Conservation (phyloP, 2,113 vertebrate species). For the Hyaena hyaena region DNA sequence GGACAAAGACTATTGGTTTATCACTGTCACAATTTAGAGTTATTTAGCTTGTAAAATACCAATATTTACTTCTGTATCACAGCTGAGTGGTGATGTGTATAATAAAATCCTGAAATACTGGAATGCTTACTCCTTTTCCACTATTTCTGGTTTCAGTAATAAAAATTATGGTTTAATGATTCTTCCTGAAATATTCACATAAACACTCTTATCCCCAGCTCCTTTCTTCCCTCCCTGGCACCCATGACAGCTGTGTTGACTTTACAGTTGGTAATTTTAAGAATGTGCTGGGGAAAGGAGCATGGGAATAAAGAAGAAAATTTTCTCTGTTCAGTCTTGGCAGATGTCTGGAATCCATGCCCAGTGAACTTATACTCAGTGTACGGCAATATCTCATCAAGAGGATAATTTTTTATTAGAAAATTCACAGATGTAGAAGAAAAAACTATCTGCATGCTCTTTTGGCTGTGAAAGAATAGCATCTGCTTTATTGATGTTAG, state of each 20-base stretch:
- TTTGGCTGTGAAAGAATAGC: neutral
- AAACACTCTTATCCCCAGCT: neutral
- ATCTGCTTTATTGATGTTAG: neutral
- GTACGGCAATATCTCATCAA: neutral
- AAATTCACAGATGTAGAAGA: neutral
- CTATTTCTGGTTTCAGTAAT: conserved; percentile 4
- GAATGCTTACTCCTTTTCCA: neutral
- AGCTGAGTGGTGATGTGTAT: neutral
- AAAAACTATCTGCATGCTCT: neutral
- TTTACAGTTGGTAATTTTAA: neutral
- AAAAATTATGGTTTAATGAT: neutral
- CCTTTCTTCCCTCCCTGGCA: neutral
- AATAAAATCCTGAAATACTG: neutral
- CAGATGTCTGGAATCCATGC: neutral
- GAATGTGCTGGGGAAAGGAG: neutral
- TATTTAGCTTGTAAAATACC: neutral
- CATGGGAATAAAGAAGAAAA: neutral
- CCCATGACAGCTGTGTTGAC: neutral
- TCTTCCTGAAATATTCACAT: neutral
- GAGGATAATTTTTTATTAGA: neutral
- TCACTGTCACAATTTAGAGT: neutral
- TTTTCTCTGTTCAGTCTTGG: neutral
- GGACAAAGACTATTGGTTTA: neutral
- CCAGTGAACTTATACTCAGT: neutral
- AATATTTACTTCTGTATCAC: neutral